A percentile compares a stretch with the other conserved stretches of the same genome.
Evolutionary conservation across 2,797 vertebrate species (phyloP).

Genomic region (Centroberyx gerrardi): DNA sequence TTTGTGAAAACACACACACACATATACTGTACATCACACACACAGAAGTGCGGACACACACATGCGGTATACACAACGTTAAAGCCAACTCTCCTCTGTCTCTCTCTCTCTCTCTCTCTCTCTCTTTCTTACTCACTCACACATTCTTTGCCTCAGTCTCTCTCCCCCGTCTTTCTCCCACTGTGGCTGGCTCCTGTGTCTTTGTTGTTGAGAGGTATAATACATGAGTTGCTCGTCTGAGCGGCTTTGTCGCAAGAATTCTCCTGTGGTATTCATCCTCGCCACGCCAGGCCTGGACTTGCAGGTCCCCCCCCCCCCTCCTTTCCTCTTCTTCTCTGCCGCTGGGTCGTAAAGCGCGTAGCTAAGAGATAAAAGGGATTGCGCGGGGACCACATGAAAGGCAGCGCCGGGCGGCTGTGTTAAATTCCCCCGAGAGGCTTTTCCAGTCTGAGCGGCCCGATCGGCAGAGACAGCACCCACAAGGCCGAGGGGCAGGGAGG

Average conservation of each 20-base stretch:
- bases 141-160: conserved; percentile 4
- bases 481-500: conserved; percentile 78
- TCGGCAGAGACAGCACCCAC: conserved; percentile 76
- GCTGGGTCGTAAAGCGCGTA: conserved; percentile 77
- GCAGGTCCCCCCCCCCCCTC: conserved; percentile 45
- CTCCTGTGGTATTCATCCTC: conserved; percentile 78
- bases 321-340: conserved; percentile 66
- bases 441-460: conserved; percentile 80
- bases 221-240: conserved; percentile 57
- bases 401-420: conserved; percentile 76
- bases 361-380: conserved; percentile 84
- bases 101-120: conserved; percentile 3
- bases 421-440: conserved; percentile 85
- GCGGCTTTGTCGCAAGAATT: conserved; percentile 80
- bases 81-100: conserved; percentile 17
- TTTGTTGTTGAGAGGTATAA: conserved; percentile 54
- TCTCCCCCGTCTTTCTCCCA: conserved; percentile 12
- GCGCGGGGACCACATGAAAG: conserved; percentile 85
- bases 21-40: not conserved
- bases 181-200: conserved; percentile 34
- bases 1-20: not conserved
- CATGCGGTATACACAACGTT: conserved; percentile 37
- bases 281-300: conserved; percentile 81
- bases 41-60: not conserved
- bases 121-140: not conserved